Evolutionary conservation across 2,888 invertebrate genomes (phyloP), one percentile per base, ranked within the genome.

Genomic region (Pharmacophagus antenor): DNA sequence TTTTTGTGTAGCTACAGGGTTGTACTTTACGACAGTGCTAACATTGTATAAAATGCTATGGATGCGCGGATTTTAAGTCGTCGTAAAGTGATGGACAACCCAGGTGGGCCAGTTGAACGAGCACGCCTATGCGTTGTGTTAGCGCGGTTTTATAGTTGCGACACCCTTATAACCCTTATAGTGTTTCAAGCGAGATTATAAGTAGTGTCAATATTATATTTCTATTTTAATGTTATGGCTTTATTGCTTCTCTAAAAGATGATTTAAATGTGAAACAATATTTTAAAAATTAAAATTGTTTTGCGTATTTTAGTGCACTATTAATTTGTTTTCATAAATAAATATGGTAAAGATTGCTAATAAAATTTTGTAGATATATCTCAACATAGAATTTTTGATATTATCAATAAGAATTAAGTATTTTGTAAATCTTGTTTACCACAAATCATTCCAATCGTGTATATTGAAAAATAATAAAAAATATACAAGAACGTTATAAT

Each of bases 1-100:
- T 31, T 12, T 10, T 31, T 31, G 31, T 18, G 47, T 20, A 66
- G 58, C 65, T 70, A 67, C 69, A 51, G 42, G 54, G 59, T 72
- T 70, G 65, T 68, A 60, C 63, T 51, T 65, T 57, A 54, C 22
- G 53, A 47, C 49, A 55, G 10, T 51, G n/a, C 37, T 62, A 64
- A 71, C 71, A 68, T 70, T 69, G 74, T 73, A 71, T 71, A 67
- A 67, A 68, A 65, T 47, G 25, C 51, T 56, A 51, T 52, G 52
- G 56, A 56, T 61, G 61, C 57, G 58, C 57, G 52, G 59, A 63
- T 63, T 63, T 57, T 56, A 48, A 59, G 51, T 52, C 56, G 56
- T 56, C 64, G 59, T 56, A 63, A 66, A 65, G 53, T 63, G 58
- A 63, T 61, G 61, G 54, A 62, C 58, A 49, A 60, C 60, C 58